Evolutionary conservation across 2,888 invertebrate genomes (phyloP), one percentile per base, ranked within the genome.

Genomic region (Ectobius pallidus): DNA sequence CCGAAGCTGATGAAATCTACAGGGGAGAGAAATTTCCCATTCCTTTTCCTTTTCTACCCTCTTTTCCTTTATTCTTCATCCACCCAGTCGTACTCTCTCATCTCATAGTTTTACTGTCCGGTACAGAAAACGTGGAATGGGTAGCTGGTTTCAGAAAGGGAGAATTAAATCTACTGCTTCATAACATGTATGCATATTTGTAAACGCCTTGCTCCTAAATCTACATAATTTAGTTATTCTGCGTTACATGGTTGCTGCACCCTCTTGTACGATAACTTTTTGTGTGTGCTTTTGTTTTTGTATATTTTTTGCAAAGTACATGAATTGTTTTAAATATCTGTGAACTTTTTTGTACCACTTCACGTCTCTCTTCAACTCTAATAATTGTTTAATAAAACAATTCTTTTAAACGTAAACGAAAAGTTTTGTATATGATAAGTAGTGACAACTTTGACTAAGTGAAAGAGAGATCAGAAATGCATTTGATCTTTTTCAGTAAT

Each of bases 1-100:
- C 65, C 46, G n/a, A 30, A 65, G 46, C 65, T 65, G 65, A 65
- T 65, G 65, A 65, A 65, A 65, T 65, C 65, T 65, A 65, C 65
- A 65, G 46, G 44, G 46, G 58, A n/a, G 25, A n/a, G 58, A 58
- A 30, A 30, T 9, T 39, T 39, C 39, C 39, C 39, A 9, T 16
- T 25, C 58, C 30, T 22, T 52, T 22, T 30, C 58, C 30, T 16
- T 58, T 58, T 14, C 32, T 30, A 2, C n/a, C 58, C 32, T 30
- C n/a, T 58, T 6, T 58, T 30, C 32, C 32, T n/a, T 58, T 58
- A 30, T 30, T 16, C 58, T 30, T 4, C 30, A 16, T 25, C 27
- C 25, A 30, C 16, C 58, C 58, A 9, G 14, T 7, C 30, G n/a
- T 30, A 34, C 11, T 34, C 34, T 7, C 34, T 34, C 34, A 34